A percentile compares a stretch with the other conserved stretches of the same genome.
These are phyloP conservation scores for Eurosta solidaginis DNA, from an alignment of 1,140 invertebrate genomes.

Conservation along the genomic window DNA sequence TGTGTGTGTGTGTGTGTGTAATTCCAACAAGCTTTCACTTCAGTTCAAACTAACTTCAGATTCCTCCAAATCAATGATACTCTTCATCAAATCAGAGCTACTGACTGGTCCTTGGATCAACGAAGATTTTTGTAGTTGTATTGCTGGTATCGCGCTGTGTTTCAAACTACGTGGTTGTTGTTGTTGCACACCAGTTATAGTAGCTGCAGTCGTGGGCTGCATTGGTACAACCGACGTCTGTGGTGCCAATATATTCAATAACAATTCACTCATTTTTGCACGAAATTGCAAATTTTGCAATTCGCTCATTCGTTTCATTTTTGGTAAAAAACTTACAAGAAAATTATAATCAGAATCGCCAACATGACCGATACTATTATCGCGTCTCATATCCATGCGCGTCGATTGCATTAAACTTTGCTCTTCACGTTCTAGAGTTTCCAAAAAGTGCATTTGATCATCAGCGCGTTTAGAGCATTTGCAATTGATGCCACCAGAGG, in stretches of 20 bases:
- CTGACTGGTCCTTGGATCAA: too few relatives aligned
- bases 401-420: slow-evolving; percentile 54
- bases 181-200: background rate
- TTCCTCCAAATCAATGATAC: too few relatives aligned
- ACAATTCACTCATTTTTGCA: slow-evolving; percentile 52
- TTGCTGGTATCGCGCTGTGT: slow-evolving; percentile 40
- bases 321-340: slow-evolving; percentile 52
- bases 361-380: slow-evolving; percentile 48
- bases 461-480: slow-evolving; percentile 53
- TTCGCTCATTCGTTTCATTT: slow-evolving; percentile 55
- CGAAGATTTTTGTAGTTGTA: background rate
- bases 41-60: too few relatives aligned
- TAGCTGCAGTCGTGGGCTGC: background rate
- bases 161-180: background rate
- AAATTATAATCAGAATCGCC: slow-evolving; percentile 56
- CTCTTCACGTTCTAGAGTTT: slow-evolving; percentile 49
- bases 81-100: too few relatives aligned
- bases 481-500: slow-evolving; percentile 34
- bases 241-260: slow-evolving; percentile 47
- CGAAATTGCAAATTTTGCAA: slow-evolving; percentile 52
- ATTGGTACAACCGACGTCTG: background rate
- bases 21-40: too few relatives aligned
- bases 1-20: too few relatives aligned
- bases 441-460: slow-evolving; percentile 52
- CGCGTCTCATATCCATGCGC: slow-evolving; percentile 47